Percentiles rank a stretch among this genome's conserved stretches.
Evolutionary conservation across 1,140 invertebrate genomes (phyloP).

Genomic region (Cyclina sinensis): DNA sequence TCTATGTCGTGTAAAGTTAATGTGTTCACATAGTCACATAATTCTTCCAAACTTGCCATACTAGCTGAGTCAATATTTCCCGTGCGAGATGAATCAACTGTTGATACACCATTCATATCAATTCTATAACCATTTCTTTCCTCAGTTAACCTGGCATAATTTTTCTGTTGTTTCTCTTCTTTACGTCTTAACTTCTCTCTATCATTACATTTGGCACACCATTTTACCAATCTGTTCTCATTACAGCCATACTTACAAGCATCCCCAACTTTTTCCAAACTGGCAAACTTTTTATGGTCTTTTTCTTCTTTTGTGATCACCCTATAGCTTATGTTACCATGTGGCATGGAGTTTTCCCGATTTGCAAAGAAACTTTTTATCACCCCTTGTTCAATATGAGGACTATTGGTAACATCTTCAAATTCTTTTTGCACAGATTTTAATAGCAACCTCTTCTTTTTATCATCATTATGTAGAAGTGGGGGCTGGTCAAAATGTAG

Average conservation of each 20-base stretch:
- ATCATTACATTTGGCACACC: constrained; percentile 65
- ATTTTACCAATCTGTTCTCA: constrained; percentile 53
- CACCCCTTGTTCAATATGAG: background rate
- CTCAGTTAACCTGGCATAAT: constrained; percentile 33
- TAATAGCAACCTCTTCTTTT: constrained; percentile 89
- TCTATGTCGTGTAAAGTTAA: constrained; percentile 77
- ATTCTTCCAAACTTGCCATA: constrained; percentile 43
- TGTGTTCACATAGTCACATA: constrained; percentile 67
- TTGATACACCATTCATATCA: background rate
- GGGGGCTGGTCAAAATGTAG: constrained; percentile 94
- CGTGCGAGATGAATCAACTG: background rate
- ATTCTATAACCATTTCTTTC: background rate
- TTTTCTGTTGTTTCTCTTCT: constrained; percentile 12
- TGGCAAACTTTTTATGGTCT: constrained; percentile 48
- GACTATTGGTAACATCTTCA: background rate
- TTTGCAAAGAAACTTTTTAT: constrained; percentile 50
- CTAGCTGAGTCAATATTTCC: background rate
- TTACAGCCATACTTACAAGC: constrained; percentile 54
- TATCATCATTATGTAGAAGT: constrained; percentile 95
- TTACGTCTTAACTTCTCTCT: constrained; percentile 53
- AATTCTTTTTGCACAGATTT: constrained; percentile 74
- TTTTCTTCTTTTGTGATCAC: constrained; percentile 35
- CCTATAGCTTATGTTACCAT: constrained; percentile 60
- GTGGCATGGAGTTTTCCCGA: constrained; percentile 27
- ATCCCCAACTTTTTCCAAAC: background rate